Evolutionary conservation across 30 jellyfish, hydroid and myxozoan genomes (phyloP).

Genomic region (Rhopilema esculentum): DNA sequence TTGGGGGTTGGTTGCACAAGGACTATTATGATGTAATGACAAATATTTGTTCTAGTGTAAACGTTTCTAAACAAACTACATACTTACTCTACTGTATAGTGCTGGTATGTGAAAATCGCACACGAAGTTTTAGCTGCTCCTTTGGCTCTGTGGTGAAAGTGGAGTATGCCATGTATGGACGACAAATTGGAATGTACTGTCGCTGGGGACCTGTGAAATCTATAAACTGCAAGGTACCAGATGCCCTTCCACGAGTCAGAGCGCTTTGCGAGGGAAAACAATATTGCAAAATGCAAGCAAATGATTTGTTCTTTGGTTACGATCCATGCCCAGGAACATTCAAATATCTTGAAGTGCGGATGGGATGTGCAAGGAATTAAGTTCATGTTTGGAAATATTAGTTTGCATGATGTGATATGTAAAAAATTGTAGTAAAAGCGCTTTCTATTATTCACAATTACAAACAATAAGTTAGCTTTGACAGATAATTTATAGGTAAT

Average conservation of each 20-base stretch:
- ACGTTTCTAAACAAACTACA: no score
- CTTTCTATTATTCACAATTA: not conserved
- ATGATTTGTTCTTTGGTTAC: slow-evolving; percentile 1
- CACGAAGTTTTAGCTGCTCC: slow-evolving; percentile 8
- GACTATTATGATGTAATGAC: not conserved
- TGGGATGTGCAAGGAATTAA: slow-evolving; percentile 10
- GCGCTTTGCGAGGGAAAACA: slow-evolving; percentile 27
- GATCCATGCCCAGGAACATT: slow-evolving; percentile 32
- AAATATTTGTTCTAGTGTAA: no score
- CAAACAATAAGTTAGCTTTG: no score
- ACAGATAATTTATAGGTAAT: no score
- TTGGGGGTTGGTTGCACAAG: no score
- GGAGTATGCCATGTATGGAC: slow-evolving; percentile 21
- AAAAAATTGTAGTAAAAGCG: not conserved
- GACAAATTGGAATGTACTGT: slow-evolving; percentile 24
- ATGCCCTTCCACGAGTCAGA: slow-evolving; percentile 2
- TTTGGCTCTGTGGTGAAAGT: slow-evolving; percentile 8
- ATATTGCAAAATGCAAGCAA: slow-evolving; percentile 16
- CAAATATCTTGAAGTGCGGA: slow-evolving; percentile 19
- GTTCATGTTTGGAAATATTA: no score
- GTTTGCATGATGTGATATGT: no score
- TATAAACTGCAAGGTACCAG: slow-evolving; percentile 25
- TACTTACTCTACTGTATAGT: not conserved
- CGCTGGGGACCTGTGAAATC: slow-evolving; percentile 22
- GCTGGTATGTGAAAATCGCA: slow-evolving; percentile 15